Percentiles rank a stretch among this genome's conserved stretches.
Evolutionary conservation across 1,140 invertebrate genomes (phyloP).

Genomic region (Polypedilum vanderplanki): DNA sequence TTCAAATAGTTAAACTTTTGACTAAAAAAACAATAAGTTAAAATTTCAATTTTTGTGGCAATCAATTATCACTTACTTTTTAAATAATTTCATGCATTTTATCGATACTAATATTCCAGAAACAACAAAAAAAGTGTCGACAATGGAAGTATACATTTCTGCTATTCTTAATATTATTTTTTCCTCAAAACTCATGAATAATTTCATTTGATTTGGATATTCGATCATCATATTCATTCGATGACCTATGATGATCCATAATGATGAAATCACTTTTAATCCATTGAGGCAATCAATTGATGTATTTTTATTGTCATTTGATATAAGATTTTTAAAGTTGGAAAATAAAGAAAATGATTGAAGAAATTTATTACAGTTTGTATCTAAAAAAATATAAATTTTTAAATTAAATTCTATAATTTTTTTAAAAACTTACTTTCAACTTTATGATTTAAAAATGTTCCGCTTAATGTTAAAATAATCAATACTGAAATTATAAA

Average conservation of each 20-base stretch:
- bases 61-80: background rate
- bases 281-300: background rate
- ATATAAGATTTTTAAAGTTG: background rate
- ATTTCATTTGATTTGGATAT: background rate
- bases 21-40: background rate
- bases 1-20: background rate
- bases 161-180: background rate
- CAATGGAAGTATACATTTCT: background rate
- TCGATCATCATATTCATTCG: slow-evolving; percentile 2
- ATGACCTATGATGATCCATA: background rate
- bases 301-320: background rate
- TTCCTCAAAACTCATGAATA: background rate
- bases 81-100: slow-evolving; percentile 11
- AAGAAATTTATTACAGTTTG: background rate
- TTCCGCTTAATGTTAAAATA: too few species aligned
- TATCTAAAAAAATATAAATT: background rate
- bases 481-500: too few species aligned
- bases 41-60: background rate
- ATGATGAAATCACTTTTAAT: background rate
- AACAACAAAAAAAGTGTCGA: background rate
- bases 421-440: too few species aligned
- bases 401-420: too few species aligned
- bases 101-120: background rate
- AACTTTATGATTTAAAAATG: too few species aligned
- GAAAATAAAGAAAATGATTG: background rate